Conservation (phyloP, 2,888 invertebrate species). For the Cosmia pyralina region DNA sequence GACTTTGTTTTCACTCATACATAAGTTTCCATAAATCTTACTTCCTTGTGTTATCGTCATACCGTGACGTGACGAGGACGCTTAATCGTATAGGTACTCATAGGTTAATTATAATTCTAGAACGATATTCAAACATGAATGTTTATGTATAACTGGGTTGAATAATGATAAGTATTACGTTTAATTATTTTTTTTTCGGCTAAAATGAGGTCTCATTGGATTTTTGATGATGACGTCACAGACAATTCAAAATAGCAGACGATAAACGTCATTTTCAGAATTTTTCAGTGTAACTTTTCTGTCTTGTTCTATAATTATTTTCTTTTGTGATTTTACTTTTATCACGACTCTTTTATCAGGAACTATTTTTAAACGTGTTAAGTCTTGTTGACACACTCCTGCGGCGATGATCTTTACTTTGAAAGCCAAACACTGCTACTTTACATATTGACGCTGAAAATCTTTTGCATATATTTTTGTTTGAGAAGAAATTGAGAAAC, state of each 20-base stretch:
- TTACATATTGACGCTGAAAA: conserved; percentile 31
- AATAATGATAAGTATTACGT: not conserved
- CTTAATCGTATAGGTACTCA: not conserved
- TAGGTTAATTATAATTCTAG: not conserved
- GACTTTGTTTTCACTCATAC: not conserved
- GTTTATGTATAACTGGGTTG: not conserved
- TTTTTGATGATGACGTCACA: not conserved
- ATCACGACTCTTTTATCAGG: conserved; percentile 36
- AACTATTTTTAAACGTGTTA: conserved; percentile 27
- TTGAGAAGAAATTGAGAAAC: conserved; percentile 17
- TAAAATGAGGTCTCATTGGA: not conserved
- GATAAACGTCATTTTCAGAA: not conserved
- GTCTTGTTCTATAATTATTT: not conserved
- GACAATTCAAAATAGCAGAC: conserved; percentile 1
- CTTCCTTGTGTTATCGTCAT: not conserved
- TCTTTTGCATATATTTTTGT: not conserved
- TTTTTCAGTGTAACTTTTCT: not conserved
- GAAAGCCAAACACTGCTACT: conserved; percentile 17
- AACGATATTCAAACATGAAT: not conserved
- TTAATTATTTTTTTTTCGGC: not conserved
- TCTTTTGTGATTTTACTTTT: conserved; percentile 19
- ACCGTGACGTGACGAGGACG: not conserved
- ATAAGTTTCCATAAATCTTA: not conserved
- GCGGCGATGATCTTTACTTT: conserved; percentile 27
- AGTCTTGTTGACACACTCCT: conserved; percentile 10